Evolutionary conservation across 2,797 vertebrate genomes (phyloP), one percentile per base, ranked within the genome.

Genomic region (Clarias laeviceps): DNA sequence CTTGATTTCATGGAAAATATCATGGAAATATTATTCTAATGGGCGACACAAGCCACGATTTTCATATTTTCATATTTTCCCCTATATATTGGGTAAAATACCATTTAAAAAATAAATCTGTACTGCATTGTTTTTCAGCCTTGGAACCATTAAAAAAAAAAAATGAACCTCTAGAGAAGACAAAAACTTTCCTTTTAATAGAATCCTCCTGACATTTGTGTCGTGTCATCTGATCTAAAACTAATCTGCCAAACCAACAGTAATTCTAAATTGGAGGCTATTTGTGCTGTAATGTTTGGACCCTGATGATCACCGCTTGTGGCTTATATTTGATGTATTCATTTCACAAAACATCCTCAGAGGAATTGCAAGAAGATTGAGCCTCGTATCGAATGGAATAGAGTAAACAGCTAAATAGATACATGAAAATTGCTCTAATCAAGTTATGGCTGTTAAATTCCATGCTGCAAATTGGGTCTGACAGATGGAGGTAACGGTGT

Each of bases 271-370:
- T 82, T 57, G 45, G 45, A 69, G 80, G 45, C 80, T n/a, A 69
- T 82, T 82, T 82, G 80, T 1, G 12, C 34, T 32, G 27, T 56
- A 56, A 68, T 69, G 40, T 32, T 82, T 82, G 80, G 80, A 56
- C 65, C 65, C 64, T 69, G 18, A 57, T 82, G 50, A 68, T 82
- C 65, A 17, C 64, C 6, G 50, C 50, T 68, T 32, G 65, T 57
- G 80, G 65, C 64, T 50, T 82, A 57, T 82, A 82, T 37, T 54
- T 82, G 80, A 56, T 82, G 65, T 69, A 69, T 82, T 82, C 50
- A 17, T 82, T 82, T 82, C 50, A 69, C 27, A 34, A 14, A 69
- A 61, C 64, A 56, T 69, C 5, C 80, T 22, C 45, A 3, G n/a
- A 69, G 80, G 65, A 69, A 69, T 69, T 69, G 80, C 22, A 18